Conservation (phyloP, 2,113 vertebrate species). For the Phocoena sinus region DNA sequence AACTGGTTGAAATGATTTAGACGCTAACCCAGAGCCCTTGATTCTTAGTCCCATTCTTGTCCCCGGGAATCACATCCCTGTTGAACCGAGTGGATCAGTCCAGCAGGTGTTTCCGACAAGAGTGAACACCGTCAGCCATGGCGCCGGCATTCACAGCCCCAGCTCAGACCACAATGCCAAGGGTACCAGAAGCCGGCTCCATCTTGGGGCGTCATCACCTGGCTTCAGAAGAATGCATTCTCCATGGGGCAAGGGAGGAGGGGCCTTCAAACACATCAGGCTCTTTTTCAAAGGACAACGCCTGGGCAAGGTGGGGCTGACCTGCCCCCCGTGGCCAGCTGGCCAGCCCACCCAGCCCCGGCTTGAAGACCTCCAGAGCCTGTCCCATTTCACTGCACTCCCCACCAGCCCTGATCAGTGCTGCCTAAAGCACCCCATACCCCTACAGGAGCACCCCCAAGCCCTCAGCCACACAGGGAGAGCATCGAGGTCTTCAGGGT, state of each 20-base stretch:
- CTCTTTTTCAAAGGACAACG: background rate
- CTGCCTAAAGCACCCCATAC: background rate
- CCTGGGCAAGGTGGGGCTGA: rapidly evolving
- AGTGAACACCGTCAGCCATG: rapidly evolving
- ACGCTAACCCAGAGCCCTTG: background rate
- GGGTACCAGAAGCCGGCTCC: rapidly evolving
- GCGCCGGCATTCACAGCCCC: rapidly evolving
- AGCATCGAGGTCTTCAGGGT: too few relatives aligned
- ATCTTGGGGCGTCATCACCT: rapidly evolving
- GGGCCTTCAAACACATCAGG: background rate
- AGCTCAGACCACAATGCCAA: background rate
- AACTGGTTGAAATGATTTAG: rapidly evolving
- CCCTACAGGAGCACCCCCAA: background rate
- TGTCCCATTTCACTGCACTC: background rate
- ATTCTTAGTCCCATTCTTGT: too few relatives aligned
- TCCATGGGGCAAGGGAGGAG: background rate
- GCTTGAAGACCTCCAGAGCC: background rate
- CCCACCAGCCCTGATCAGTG: background rate
- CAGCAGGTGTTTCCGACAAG: background rate
- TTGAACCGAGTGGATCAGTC: rapidly evolving
- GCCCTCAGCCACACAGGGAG: background rate
- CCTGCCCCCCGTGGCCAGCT: background rate
- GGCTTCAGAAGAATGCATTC: rapidly evolving
- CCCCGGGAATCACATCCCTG: background rate
- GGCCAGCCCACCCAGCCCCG: background rate